Conservation (phyloP, 2,113 vertebrate genomes). For the Columbina picui region DNA sequence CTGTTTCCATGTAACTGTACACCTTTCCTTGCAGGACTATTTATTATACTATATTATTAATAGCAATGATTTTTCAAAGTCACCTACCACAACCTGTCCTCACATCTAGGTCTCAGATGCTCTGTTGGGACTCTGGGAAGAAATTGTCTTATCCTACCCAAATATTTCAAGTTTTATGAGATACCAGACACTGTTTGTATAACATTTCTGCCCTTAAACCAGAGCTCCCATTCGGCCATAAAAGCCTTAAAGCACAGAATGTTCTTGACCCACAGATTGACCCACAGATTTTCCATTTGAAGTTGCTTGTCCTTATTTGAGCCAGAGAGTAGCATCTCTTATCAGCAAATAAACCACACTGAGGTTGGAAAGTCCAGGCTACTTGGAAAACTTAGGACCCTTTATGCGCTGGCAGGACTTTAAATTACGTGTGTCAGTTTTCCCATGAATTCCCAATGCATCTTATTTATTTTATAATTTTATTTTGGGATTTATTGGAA, state of each 20-base stretch:
- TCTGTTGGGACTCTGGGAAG: not conserved
- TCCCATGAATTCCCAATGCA: not conserved
- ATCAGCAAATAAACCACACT: not conserved
- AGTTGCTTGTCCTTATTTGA: not conserved
- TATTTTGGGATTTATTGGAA: not conserved
- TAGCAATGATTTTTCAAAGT: conserved; percentile 38
- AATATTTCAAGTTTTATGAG: not conserved
- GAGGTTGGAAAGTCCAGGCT: not conserved
- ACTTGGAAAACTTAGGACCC: not conserved
- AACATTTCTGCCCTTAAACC: not conserved
- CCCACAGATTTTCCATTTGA: not conserved
- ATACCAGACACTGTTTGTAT: not conserved
- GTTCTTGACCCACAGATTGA: not conserved
- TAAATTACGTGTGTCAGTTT: not conserved
- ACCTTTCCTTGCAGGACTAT: conserved; percentile 42
- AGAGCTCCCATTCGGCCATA: not conserved
- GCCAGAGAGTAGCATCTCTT: not conserved
- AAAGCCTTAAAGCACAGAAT: not conserved
- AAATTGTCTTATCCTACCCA: not conserved
- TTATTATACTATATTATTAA: conserved; percentile 43
- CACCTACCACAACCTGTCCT: conserved; percentile 20
- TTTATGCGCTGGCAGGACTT: not conserved
- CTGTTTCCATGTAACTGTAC: conserved; percentile 38
- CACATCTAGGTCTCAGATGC: not conserved
- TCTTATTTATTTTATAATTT: not conserved